Base-by-base conservation (phyloP, 1,140 invertebrate species). In the Pseudomyrmex sp. region DNA sequence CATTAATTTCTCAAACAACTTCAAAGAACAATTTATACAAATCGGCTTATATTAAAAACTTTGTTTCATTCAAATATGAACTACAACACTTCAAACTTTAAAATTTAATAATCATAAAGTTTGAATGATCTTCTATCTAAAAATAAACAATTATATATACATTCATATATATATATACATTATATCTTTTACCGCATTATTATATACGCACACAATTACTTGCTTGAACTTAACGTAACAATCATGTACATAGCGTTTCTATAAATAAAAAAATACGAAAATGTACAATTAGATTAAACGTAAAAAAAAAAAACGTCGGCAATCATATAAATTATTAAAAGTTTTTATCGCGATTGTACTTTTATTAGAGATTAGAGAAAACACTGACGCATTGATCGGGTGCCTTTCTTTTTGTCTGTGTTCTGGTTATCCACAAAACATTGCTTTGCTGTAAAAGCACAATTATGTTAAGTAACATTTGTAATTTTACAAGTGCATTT, bases 371-470 rank as follows among this genome's bases (percentile, higher is more conserved):
- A 18, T 26, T 46, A 65, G 52, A 13, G 20, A 12, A 20, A 26
- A 62, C 23, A 62, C 23, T 1, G 15, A 26, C 35, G 15, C 26
- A 1, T 4, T 5, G 15, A 58, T 23, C 12, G 87, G 62, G n/a
- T 35, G 83, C 48, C 2, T 48, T 82, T 35, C 76, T 90, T 0
- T 52, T 79, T 56, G 77, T 58, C 54, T 63, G 86, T 61, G 94
- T 93, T 79, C 95, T 93, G 3, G 93, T 94, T n/a, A 95, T 92
- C 96, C 96, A 97, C 18, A 96, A 85, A 85, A 96, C 93, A 85
- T 96, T 96, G 15, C 95, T 92, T 82, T 96, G 70, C 91, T 92
- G 77, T 13, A 69, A 85, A 65, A 65, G 73, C 4, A 79, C 46
- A 82, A 82, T 68, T 80, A 20, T 10, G 46, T 63, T 77, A 1